phyloP scores from a whole-genome alignment of 37 sponge, comb jelly and placozoan genomes.

The Mnemiopsis leidyi region DNA sequence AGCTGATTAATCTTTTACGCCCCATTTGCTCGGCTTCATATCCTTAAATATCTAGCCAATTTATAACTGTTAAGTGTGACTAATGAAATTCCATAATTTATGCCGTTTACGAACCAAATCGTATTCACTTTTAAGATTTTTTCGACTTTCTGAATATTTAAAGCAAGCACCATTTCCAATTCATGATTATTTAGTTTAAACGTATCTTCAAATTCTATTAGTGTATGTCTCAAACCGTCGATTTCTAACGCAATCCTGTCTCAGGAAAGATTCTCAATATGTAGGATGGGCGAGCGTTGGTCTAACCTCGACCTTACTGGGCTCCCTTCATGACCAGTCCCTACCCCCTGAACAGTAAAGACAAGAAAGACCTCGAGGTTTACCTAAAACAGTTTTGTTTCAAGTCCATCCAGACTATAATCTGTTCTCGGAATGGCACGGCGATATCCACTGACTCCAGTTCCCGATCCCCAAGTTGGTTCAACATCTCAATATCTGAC shows the following conservation, averaged over 20 bases:
- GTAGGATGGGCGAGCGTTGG: background rate
- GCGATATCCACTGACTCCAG: background rate
- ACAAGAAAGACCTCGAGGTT: slow-evolving; percentile 59
- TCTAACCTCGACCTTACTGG: background rate
- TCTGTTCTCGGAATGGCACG: slow-evolving; percentile 41
- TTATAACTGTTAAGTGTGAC: too few relatives aligned
- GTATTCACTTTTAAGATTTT: too few relatives aligned
- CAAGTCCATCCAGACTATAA: slow-evolving; percentile 59
- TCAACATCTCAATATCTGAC: slow-evolving; percentile 4
- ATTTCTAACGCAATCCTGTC: too few relatives aligned
- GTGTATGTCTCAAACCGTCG: too few relatives aligned
- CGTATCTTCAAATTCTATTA: too few relatives aligned
- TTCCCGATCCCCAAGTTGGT: slow-evolving; percentile 13
- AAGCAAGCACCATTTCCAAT: too few relatives aligned
- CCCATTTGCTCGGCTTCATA: too few relatives aligned
- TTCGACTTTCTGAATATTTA: too few relatives aligned
- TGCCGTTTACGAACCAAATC: too few relatives aligned
- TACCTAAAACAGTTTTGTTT: slow-evolving; percentile 60
- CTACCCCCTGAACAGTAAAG: slow-evolving; percentile 51
- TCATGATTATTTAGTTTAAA: too few relatives aligned
- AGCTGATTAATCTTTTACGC: background rate
- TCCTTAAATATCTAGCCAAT: too few relatives aligned
- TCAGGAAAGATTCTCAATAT: background rate
- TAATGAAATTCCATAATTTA: too few relatives aligned
- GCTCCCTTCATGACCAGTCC: slow-evolving; percentile 17